A percentile compares a stretch with the other conserved stretches of the same genome.
Evolutionary conservation across 2,797 vertebrate species (phyloP).

Genomic region (Myotis pilosus): DNA sequence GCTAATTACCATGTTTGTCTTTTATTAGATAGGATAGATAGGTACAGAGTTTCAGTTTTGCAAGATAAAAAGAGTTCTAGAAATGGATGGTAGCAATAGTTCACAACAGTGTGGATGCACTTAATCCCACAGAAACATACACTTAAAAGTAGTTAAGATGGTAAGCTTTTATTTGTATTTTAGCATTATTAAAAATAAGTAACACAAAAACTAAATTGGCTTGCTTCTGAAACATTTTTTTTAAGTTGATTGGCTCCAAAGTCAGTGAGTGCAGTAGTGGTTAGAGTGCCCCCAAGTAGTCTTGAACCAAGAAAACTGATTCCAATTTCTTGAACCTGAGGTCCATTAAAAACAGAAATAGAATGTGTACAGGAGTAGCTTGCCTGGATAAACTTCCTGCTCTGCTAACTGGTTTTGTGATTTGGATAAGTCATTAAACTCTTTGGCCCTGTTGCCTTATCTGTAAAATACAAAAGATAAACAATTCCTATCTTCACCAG

Average conservation of each 20-base stretch:
- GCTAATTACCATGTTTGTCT: no score
- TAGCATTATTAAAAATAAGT: neutral
- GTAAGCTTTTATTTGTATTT: constrained; percentile 1
- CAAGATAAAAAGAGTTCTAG: neutral
- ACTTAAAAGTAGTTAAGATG: neutral
- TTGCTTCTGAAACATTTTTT: neutral
- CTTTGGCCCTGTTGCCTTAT: constrained; percentile 21
- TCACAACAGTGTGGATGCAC: neutral
- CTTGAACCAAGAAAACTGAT: neutral
- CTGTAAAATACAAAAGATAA: constrained; percentile 11
- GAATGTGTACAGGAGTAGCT: neutral
- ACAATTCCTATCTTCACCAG: neutral
- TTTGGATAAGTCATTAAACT: neutral
- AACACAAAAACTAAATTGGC: neutral
- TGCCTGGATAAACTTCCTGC: neutral
- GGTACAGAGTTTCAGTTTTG: neutral
- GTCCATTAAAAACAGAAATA: neutral
- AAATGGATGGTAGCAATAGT: neutral
- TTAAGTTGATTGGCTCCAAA: neutral
- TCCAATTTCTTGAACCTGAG: neutral
- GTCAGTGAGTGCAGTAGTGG: neutral
- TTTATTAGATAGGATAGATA: no score
- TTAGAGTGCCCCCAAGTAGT: neutral
- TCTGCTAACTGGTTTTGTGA: constrained; percentile 8
- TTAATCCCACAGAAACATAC: neutral